Evolutionary conservation across 2,888 invertebrate genomes (phyloP).

Genomic region (Zygothrica quintamaculata): DNA sequence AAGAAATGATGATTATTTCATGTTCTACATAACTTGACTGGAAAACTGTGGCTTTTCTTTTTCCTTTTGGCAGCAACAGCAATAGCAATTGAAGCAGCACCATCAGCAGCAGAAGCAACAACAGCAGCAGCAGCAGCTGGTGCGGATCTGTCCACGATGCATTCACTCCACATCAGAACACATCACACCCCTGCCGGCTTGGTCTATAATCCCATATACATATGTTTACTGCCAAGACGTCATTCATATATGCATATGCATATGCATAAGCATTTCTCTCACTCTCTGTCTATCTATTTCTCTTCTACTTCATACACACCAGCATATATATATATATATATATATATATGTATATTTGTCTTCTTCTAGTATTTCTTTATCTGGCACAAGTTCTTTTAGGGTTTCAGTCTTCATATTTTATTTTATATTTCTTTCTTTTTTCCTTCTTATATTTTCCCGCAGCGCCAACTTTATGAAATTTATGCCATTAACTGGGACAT

Average conservation of each 20-base stretch:
- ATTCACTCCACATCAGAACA: slow-evolving; percentile 11
- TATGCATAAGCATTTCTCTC: slow-evolving; percentile 30
- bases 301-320: slow-evolving; percentile 3
- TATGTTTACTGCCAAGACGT: slow-evolving; percentile 10
- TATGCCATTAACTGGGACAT: slow-evolving; percentile 52
- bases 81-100: slow-evolving; percentile 18
- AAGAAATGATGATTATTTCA: slow-evolving; percentile 46
- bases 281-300: slow-evolving; percentile 11
- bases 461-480: slow-evolving; percentile 47
- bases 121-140: slow-evolving; percentile 19
- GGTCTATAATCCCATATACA: slow-evolving; percentile 26
- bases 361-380: slow-evolving; percentile 20
- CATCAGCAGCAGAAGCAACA: slow-evolving; percentile 6
- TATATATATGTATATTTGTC: background rate
- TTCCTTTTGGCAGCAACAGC: slow-evolving; percentile 1
- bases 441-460: slow-evolving; percentile 13
- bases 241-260: slow-evolving; percentile 13
- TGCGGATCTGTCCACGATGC: slow-evolving; percentile 34
- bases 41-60: slow-evolving; percentile 10
- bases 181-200: slow-evolving; percentile 4
- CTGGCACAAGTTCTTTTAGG: slow-evolving; percentile 44
- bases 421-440: too few species aligned
- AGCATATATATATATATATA: background rate
- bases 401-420: slow-evolving; percentile 28
- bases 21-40: slow-evolving; percentile 52